Evolutionary conservation across 35 echinoderm and acorn worm genomes (phyloP).

Genomic region (Nesometra sesokonis): DNA sequence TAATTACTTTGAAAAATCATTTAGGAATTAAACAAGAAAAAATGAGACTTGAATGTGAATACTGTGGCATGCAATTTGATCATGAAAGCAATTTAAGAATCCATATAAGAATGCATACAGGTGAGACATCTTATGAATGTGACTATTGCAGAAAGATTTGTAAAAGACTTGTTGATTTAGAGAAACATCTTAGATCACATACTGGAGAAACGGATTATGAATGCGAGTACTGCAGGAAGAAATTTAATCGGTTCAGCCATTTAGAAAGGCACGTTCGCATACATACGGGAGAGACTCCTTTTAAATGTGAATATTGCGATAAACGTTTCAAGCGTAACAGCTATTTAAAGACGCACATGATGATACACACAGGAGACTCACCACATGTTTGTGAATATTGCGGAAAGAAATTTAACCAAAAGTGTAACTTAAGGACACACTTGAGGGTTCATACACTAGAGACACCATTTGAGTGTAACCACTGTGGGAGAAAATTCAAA

Average conservation of each 20-base stretch:
- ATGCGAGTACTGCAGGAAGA: background rate
- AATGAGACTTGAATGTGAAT: background rate
- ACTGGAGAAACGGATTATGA: background rate
- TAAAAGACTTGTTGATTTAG: background rate
- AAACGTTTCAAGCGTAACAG: background rate
- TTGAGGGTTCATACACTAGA: background rate
- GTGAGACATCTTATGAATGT: background rate
- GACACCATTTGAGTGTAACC: background rate
- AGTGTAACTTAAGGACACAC: background rate
- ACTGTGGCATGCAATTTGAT: background rate
- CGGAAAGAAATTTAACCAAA: background rate
- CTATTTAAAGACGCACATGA: background rate
- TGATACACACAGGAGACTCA: background rate
- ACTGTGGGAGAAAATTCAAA: slow-evolving; percentile 3
- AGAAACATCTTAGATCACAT: background rate
- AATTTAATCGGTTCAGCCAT: background rate
- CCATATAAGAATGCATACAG: background rate
- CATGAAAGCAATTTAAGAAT: background rate
- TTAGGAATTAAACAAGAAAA: background rate
- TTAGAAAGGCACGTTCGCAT: background rate
- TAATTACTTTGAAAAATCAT: background rate
- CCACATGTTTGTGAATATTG: slow-evolving; percentile 2
- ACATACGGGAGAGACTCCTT: background rate
- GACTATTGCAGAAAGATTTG: background rate
- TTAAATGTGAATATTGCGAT: background rate